Evolutionary conservation across 2,888 invertebrate species (phyloP), one percentile per base, ranked within the genome.

Genomic region (Acanthosepion esculentum): DNA sequence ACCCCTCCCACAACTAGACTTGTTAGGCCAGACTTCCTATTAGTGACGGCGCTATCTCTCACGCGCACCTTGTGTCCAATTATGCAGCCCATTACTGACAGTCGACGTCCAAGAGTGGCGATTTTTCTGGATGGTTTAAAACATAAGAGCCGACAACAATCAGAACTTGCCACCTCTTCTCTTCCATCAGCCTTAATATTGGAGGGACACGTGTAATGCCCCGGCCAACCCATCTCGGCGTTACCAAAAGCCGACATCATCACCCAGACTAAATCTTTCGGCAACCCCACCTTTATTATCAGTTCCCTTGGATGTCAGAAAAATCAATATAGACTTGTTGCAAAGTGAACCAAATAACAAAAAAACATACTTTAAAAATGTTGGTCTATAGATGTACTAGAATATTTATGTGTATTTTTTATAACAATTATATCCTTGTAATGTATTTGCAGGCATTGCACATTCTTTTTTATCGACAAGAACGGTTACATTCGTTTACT

Each of bases 41-140:
- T 78, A 78, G 78, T 78, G 78, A 78, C 78, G n/a, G 78, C 18
- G n/a, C n/a, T 78, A 78, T 78, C 78, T 78, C 78, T 78, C 78
- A 78, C 33, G 78, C 78, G 78, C 78, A 78, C 78, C 78, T 78
- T 78, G 78, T 78, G 78, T 78, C 78, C 78, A 78, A 78, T 78
- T 78, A 78, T 33, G n/a, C 78, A 78, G 78, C 78, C 78, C 78
- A 78, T 78, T 78, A 78, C 78, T 78, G 78, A 78, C 78, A 33
- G 78, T 8, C n/a, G 78, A 78, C 78, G 78, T 78, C 78, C 78
- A 78, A 78, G 78, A 78, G 78, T n/a, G 78, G 78, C 78, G 78
- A 78, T 78, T 78, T 78, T 78, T 78, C 33, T 78, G 78, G 78
- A 78, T 78, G 78, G 33, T 78, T 78, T 78, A n/a, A 78, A 78